Evolutionary conservation across 2,113 vertebrate species (phyloP), one percentile per base, ranked within the genome.

Genomic region (Rutilus rutilus): DNA sequence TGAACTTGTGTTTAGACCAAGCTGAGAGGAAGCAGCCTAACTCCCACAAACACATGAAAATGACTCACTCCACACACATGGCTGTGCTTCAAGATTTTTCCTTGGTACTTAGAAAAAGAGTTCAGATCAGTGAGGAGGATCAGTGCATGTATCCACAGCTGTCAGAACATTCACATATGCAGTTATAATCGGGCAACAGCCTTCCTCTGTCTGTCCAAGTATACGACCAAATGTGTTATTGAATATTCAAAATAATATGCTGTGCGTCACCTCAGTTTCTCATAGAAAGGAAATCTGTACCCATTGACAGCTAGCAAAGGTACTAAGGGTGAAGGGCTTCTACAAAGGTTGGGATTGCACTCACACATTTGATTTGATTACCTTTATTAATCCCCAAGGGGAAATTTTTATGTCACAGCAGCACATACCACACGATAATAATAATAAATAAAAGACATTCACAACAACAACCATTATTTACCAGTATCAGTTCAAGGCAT

Each of bases 11-110:
- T 85, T 86, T 67, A 65, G 85, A 83, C 79, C 78, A 62, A 77
- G 25, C 69, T 65, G 45, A 87, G 59, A 85, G 75, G 88, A 87
- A 88, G 76, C 83, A 76, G 64, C 45, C 67, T 50, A 11, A 52
- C 81, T 87, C 75, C 87, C 75, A 86, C 80, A 80, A 85, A 83
- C 82, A 82, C 80, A 83, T 73, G 85, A 87, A 78, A 25, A 82
- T 87, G 80, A 86, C 60, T 84, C 86, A 86, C 73, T 79, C 19
- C 45, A 47, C 33, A 62, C 21, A 57, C 50, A 77, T 62, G 62
- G 23, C 57, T 87, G 47, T 45, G 73, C 27, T 87, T 85, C 82
- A 79, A 87, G 60, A 85, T 52, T 78, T 17, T 36, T 45, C 27
- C 23, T 21, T 84, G 15, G 23, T 54, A 17, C n/a, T 65, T 45